phyloP scores from a whole-genome alignment of 2,113 vertebrate species.

The Alethe castanea region DNA sequence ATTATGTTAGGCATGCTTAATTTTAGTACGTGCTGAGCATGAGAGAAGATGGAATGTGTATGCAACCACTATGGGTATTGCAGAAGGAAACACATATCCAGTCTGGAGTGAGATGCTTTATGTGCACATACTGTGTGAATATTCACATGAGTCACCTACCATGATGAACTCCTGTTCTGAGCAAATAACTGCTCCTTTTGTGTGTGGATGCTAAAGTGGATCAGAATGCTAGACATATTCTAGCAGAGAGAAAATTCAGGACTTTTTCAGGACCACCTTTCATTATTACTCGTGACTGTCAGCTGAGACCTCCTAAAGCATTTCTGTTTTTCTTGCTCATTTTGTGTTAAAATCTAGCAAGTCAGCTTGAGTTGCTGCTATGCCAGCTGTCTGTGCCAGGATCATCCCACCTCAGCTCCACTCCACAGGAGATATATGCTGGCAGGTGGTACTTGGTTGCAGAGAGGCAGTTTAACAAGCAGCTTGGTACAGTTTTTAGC shows the following conservation, averaged over 20 bases:
- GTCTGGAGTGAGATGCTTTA: neutral
- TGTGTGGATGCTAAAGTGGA: neutral
- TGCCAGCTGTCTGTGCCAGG: neutral
- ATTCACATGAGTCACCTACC: slow-evolving; percentile 1
- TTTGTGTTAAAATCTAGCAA: neutral
- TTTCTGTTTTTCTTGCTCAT: neutral
- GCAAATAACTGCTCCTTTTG: slow-evolving; percentile 4
- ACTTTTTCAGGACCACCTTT: neutral
- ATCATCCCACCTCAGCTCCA: neutral
- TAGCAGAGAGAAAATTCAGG: neutral
- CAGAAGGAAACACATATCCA: neutral
- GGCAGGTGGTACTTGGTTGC: neutral
- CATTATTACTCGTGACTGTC: neutral
- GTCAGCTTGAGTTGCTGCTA: neutral
- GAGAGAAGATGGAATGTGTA: neutral
- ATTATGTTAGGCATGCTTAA: neutral
- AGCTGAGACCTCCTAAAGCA: neutral
- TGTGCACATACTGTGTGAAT: neutral
- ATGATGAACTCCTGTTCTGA: neutral
- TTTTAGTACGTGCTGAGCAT: neutral
- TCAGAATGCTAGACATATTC: neutral
- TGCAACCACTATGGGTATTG: neutral
- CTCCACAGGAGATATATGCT: neutral
- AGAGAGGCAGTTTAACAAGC: neutral
- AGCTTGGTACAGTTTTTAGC: neutral